These are phyloP conservation scores for Centruroides vittatus DNA, from an alignment of 1,140 invertebrate genomes.

Conservation along the genomic window DNA sequence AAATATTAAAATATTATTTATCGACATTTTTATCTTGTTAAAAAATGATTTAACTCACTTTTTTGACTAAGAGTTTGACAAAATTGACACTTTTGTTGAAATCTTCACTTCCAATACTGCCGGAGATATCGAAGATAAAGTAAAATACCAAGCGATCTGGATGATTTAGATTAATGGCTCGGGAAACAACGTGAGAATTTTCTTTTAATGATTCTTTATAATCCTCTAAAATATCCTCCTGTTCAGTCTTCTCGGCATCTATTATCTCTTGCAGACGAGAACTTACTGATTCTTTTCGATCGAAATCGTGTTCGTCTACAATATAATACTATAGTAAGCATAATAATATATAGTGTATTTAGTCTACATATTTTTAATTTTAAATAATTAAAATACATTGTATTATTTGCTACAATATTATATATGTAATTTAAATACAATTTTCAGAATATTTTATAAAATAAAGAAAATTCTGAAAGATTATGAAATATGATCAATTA, in stretches of 20 bases:
- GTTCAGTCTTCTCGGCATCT: background rate
- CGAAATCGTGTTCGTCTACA: conserved; percentile 3
- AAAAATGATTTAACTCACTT: background rate
- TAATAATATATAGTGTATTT: too few species aligned
- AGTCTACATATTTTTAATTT: too few species aligned
- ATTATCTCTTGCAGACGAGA: background rate
- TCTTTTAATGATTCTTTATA: background rate
- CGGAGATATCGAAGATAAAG: conserved; percentile 9
- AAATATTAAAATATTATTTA: background rate
- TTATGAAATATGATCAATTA: too few species aligned
- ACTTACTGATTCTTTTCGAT: background rate
- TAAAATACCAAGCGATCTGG: conserved; percentile 6
- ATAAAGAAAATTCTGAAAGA: too few species aligned
- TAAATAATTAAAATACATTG: too few species aligned
- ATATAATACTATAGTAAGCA: too few species aligned
- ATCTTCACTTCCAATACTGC: conserved; percentile 1
- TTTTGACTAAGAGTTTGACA: conserved; percentile 7
- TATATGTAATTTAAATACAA: too few species aligned
- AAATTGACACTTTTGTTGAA: conserved; percentile 2
- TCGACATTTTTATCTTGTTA: too few species aligned
- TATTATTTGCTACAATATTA: too few species aligned
- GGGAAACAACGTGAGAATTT: background rate
- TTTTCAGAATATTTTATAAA: too few species aligned
- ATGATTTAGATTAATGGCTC: conserved; percentile 3
- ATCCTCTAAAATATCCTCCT: background rate